Percentiles rank a stretch among this genome's conserved stretches.
phyloP scores from a whole-genome alignment of 2,113 vertebrate genomes.

The Anolis carolinensis region DNA sequence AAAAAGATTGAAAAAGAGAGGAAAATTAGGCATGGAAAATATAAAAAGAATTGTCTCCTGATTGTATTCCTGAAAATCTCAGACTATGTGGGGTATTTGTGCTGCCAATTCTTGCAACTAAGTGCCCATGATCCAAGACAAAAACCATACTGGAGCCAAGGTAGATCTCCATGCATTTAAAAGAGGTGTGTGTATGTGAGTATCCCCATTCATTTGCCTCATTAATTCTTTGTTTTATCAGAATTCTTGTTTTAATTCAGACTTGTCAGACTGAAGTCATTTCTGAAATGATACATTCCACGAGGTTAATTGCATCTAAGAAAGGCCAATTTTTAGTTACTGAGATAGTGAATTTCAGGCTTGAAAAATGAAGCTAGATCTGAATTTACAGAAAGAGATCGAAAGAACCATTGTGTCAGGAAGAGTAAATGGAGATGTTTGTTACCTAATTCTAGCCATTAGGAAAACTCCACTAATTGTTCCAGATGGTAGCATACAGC shows the following conservation, averaged over 20 bases:
- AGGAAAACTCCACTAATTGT: background rate
- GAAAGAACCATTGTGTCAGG: background rate
- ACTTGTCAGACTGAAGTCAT: constrained; percentile 20
- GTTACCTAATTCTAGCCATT: background rate
- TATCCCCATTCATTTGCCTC: constrained; percentile 11
- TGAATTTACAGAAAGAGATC: background rate
- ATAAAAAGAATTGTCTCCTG: too few relatives aligned
- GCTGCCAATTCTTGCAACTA: background rate
- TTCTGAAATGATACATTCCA: constrained; percentile 29
- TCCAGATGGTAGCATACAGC: background rate
- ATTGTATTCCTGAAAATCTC: background rate
- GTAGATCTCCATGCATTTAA: background rate
- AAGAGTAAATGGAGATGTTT: background rate
- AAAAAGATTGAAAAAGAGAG: too few relatives aligned
- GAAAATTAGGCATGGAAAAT: too few relatives aligned
- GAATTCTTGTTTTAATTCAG: constrained; percentile 28
- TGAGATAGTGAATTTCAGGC: constrained; percentile 20
- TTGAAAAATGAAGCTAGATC: constrained; percentile 11
- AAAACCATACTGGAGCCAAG: background rate
- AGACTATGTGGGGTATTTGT: too few relatives aligned
- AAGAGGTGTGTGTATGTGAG: background rate
- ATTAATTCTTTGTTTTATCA: constrained; percentile 29
- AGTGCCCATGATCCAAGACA: background rate
- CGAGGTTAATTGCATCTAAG: constrained; percentile 24
- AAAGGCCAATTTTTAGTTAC: constrained; percentile 11